Base-by-base conservation (phyloP, 1,140 invertebrate species). In the Lepeophtheirus salmonis region DNA sequence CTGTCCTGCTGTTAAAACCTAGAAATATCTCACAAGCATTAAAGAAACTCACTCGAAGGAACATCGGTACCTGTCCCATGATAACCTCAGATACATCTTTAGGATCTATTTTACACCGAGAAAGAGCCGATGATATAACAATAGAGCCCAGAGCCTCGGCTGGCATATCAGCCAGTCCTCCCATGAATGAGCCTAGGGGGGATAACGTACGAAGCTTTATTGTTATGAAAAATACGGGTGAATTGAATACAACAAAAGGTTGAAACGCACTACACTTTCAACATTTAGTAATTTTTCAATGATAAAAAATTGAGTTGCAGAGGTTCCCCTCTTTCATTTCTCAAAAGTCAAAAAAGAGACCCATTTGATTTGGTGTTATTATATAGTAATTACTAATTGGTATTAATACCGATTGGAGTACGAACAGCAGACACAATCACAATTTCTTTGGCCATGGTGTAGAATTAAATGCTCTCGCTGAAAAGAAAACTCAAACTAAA, bases 1-100 rank as follows among this genome's bases (percentile, higher is more conserved):
- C 72, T 86, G 79, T 4, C 77, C 82, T 48, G 81, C 78, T 41
- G 75, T 78, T 41, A 85, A 67, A 22, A 78, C 72, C 82, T 84
- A 65, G 24, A 70, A 70, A 49, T 59, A 61, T 26, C 18, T 18
- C 24, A 25, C 3, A 18, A 6, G n/a, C n/a, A 61, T 16, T 18
- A 63, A 49, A 21, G 48, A 30, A 58, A 6, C 50, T 23, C 49
- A 52, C 22, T 1, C 14, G 63, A 68, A 73, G 70, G n/a, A n/a
- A n/a, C n/a, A n/a, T n/a, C n/a, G n/a, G 72, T 72, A 87, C 85
- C 73, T 90, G 86, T 23, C 87, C 87, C 65, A 89, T 69, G 63
- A 89, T 83, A n/a, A 89, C 83, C 77, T 89, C 84, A 50, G 78
- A 79, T 22, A 89, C 80, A 69, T 86, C 79, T 25, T 74, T 70